These are phyloP conservation scores for Oxystoma pomonae DNA, from an alignment of 2,888 invertebrate species.

Conservation along the genomic window DNA sequence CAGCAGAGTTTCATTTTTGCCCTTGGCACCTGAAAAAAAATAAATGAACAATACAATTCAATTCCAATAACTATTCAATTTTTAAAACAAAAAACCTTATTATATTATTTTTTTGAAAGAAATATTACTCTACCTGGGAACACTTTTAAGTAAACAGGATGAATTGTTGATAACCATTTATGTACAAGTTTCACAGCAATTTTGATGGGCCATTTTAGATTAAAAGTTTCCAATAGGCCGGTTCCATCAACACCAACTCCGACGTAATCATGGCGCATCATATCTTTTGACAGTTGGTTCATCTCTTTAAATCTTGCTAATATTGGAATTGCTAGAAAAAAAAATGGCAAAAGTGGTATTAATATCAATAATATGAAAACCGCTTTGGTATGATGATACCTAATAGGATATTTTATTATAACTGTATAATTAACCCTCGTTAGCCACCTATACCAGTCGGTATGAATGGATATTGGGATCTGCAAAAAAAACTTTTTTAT, in stretches of 20 bases:
- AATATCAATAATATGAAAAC: too few species aligned
- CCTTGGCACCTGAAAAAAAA: neutral
- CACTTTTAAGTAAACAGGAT: slow-evolving; percentile 10
- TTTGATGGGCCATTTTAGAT: slow-evolving; percentile 15
- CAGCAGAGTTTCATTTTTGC: slow-evolving; percentile 3
- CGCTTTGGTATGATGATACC: too few species aligned
- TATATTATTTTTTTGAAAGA: too few species aligned
- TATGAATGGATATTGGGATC: too few species aligned
- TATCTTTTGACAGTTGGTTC: slow-evolving; percentile 3
- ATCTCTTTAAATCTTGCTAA: neutral
- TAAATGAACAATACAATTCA: too few species aligned
- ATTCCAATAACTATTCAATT: too few species aligned
- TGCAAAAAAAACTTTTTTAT: too few species aligned
- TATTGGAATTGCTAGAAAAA: neutral
- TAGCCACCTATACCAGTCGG: too few species aligned
- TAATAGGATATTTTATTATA: too few species aligned
- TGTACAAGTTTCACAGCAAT: neutral
- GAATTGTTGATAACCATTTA: neutral
- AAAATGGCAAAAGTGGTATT: too few species aligned
- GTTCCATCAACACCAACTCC: slow-evolving; percentile 12
- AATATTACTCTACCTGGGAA: slow-evolving; percentile 7
- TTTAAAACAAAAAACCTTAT: too few species aligned
- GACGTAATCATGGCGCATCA: slow-evolving; percentile 12
- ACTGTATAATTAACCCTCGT: too few species aligned
- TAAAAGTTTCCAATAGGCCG: slow-evolving; percentile 12